Conservation (phyloP, 1,140 invertebrate species). For the Bombus polaris region DNA sequence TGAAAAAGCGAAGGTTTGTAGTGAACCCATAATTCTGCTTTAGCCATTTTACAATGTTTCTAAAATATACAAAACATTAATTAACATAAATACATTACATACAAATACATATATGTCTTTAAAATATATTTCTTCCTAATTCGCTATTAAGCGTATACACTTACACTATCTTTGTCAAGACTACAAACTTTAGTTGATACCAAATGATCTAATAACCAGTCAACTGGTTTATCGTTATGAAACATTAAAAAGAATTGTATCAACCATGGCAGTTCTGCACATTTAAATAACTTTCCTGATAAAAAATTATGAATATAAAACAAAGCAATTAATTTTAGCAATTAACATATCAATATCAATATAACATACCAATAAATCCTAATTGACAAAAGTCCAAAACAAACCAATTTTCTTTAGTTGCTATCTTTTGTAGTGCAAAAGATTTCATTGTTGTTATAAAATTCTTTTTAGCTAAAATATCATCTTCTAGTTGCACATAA, state of each 20-base stretch:
- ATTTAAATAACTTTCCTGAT: constrained; percentile 96
- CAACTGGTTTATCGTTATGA: constrained; percentile 97
- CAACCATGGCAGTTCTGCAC: constrained; percentile 92
- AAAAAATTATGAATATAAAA: constrained; percentile 14
- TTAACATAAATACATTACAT: background rate
- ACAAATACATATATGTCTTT: too few relatives aligned
- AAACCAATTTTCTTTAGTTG: constrained; percentile 92
- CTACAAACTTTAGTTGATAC: constrained; percentile 95
- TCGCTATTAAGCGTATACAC: constrained; percentile 71
- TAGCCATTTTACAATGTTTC: constrained; percentile 94
- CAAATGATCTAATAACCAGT: constrained; percentile 97
- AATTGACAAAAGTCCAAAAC: constrained; percentile 97
- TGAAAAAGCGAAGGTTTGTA: constrained; percentile 97
- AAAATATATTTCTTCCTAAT: constrained; percentile 4
- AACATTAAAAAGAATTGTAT: constrained; percentile 98
- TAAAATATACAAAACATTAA: constrained; percentile 85
- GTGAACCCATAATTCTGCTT: constrained; percentile 91
- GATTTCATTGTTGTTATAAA: constrained; percentile 95
- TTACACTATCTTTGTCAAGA: constrained; percentile 91
- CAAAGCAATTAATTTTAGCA: background rate
- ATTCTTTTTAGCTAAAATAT: constrained; percentile 94
- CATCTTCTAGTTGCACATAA: constrained; percentile 97
- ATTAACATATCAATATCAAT: background rate
- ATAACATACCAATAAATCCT: constrained; percentile 91
- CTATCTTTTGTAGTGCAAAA: constrained; percentile 91